Evolutionary conservation across 1,140 invertebrate species (phyloP).

Genomic region (Drosophila miranda): DNA sequence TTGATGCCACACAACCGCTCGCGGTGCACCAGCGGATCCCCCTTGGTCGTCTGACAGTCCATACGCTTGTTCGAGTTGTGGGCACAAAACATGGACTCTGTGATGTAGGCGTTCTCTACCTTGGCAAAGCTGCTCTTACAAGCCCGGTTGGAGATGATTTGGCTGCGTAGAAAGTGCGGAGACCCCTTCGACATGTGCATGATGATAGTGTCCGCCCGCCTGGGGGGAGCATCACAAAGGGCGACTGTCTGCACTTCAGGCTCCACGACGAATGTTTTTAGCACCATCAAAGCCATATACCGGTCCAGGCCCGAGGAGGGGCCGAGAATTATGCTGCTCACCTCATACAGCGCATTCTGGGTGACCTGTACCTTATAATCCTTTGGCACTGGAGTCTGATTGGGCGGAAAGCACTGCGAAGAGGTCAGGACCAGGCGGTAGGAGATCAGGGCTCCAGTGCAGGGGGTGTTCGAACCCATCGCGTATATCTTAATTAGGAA

Average conservation of each 20-base stretch:
- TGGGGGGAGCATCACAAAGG: conserved; percentile 22
- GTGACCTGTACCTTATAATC: conserved; percentile 26
- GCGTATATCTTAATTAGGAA: conserved; percentile 27
- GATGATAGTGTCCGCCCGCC: conserved; percentile 21
- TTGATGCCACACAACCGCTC: conserved; percentile 50
- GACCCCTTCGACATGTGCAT: conserved; percentile 36
- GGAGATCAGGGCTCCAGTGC: conserved; percentile 37
- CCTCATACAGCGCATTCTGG: background rate
- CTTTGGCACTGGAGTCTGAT: background rate
- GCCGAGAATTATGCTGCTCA: conserved; percentile 12
- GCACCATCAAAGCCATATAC: conserved; percentile 32
- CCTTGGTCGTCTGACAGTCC: conserved; percentile 39
- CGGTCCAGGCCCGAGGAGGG: background rate
- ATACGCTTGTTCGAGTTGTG: conserved; percentile 32
- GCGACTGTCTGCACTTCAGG: conserved; percentile 7
- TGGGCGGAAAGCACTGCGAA: conserved; percentile 26
- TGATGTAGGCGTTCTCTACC: conserved; percentile 36
- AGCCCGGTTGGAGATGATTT: conserved; percentile 25
- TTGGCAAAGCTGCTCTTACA: conserved; percentile 45
- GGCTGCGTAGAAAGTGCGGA: conserved; percentile 40
- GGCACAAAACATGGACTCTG: conserved; percentile 39
- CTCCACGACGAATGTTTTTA: conserved; percentile 2
- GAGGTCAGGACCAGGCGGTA: conserved; percentile 41
- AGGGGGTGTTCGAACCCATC: background rate
- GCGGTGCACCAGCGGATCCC: conserved; percentile 35